Evolutionary conservation across 2,797 vertebrate species (phyloP).

Genomic region (Eremophila alpestris): DNA sequence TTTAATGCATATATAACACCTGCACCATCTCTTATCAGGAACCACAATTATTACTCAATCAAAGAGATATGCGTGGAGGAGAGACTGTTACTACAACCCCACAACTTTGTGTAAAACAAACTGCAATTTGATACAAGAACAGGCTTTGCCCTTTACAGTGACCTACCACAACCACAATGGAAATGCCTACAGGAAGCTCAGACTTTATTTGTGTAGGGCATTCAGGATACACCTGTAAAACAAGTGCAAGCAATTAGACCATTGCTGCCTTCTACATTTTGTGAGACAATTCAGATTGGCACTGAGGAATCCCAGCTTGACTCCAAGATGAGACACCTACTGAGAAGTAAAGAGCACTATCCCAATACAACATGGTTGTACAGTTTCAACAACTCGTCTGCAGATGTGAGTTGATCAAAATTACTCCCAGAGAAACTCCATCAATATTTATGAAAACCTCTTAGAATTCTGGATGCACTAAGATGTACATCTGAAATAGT

Average conservation of each 20-base stretch:
- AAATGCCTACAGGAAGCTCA: not conserved
- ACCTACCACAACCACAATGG: not conserved
- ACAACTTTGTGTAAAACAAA: not conserved
- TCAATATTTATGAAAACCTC: not conserved
- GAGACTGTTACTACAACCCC: not conserved
- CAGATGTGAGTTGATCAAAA: not conserved
- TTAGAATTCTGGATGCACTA: not conserved
- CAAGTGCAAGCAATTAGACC: not conserved
- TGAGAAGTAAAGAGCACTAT: not conserved
- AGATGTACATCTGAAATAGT: not conserved
- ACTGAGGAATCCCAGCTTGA: not conserved
- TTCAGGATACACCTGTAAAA: not conserved
- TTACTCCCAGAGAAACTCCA: not conserved
- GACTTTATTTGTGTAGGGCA: not conserved
- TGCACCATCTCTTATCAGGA: not conserved
- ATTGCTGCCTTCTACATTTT: not conserved
- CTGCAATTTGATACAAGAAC: not conserved
- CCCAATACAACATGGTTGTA: not conserved
- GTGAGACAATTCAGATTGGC: not conserved
- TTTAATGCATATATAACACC: not conserved
- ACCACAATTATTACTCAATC: not conserved
- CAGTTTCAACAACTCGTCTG: not conserved
- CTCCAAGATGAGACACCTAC: not conserved
- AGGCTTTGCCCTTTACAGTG: not conserved
- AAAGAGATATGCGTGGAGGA: not conserved